Evolutionary conservation across 2,113 vertebrate genomes (phyloP).

Genomic region (Oryzias melastigma): DNA sequence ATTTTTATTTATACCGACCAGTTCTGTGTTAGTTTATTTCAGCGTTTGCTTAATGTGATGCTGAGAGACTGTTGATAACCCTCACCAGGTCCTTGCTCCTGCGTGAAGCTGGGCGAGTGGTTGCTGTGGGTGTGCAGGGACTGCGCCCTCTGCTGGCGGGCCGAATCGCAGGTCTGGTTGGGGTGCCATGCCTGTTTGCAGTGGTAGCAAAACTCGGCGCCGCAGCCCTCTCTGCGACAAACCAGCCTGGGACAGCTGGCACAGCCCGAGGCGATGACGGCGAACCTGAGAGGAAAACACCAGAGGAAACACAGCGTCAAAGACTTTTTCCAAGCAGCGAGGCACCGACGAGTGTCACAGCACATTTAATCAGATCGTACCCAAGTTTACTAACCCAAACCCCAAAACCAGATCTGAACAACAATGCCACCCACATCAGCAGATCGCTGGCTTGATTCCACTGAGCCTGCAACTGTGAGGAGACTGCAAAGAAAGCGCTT

Average conservation of each 20-base stretch:
- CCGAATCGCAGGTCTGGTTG: constrained; percentile 97
- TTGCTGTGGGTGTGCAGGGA: constrained; percentile 90
- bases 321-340: not conserved
- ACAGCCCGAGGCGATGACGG: constrained; percentile 96
- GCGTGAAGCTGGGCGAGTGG: constrained; percentile 94
- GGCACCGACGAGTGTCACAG: no score
- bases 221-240: constrained; percentile 93
- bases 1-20: no score
- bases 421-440: no score
- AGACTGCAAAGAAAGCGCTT: no score
- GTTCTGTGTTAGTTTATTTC: no score
- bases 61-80: not conserved
- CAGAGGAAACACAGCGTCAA: constrained; percentile 5
- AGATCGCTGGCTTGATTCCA: no score
- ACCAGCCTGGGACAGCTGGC: constrained; percentile 96
- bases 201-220: constrained; percentile 98
- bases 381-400: no score
- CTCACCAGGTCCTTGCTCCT: constrained; percentile 91
- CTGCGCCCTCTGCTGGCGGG: constrained; percentile 92
- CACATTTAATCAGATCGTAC: no score
- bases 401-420: no score
- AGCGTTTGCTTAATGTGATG: no score
- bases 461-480: no score
- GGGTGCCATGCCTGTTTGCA: constrained; percentile 99
- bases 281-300: constrained; percentile 80